Conservation (phyloP, 2,797 vertebrate genomes). For the Allobates femoralis region DNA sequence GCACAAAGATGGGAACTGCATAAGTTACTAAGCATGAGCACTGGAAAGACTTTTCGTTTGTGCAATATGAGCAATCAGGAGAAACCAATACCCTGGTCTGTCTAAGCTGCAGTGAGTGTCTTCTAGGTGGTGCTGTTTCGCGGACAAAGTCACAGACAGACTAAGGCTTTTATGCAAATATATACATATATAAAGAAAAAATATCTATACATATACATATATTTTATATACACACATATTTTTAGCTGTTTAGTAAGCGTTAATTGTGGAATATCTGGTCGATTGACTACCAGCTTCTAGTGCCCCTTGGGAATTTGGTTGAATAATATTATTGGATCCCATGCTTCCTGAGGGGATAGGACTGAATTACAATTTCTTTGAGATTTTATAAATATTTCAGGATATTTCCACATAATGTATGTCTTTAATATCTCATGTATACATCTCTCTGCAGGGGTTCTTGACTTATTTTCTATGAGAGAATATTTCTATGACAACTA, state of each 20-base stretch:
- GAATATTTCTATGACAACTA: slow-evolving; percentile 24
- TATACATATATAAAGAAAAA: background rate
- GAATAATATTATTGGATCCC: slow-evolving; percentile 48
- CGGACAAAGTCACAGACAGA: too few species aligned
- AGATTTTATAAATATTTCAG: slow-evolving; percentile 61
- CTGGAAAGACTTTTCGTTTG: too few species aligned
- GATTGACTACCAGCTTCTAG: background rate
- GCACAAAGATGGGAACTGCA: too few species aligned
- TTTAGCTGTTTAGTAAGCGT: slow-evolving; percentile 2
- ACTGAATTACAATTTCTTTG: slow-evolving; percentile 56
- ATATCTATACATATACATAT: background rate
- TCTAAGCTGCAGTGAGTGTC: too few species aligned
- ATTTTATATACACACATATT: background rate
- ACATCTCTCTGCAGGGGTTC: slow-evolving; percentile 39
- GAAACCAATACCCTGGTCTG: too few species aligned
- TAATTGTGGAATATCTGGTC: slow-evolving; percentile 12
- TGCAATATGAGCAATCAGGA: too few species aligned
- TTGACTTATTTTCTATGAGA: slow-evolving; percentile 8
- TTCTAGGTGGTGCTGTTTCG: too few species aligned
- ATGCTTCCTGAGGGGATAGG: slow-evolving; percentile 39
- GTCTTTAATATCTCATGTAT: slow-evolving; percentile 59
- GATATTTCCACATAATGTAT: slow-evolving; percentile 57
- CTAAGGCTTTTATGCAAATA: too few species aligned
- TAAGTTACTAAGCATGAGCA: too few species aligned
- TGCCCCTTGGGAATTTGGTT: slow-evolving; percentile 9